Base-by-base conservation (phyloP, 2,888 invertebrate species). In the Argyresthia albistria region DNA sequence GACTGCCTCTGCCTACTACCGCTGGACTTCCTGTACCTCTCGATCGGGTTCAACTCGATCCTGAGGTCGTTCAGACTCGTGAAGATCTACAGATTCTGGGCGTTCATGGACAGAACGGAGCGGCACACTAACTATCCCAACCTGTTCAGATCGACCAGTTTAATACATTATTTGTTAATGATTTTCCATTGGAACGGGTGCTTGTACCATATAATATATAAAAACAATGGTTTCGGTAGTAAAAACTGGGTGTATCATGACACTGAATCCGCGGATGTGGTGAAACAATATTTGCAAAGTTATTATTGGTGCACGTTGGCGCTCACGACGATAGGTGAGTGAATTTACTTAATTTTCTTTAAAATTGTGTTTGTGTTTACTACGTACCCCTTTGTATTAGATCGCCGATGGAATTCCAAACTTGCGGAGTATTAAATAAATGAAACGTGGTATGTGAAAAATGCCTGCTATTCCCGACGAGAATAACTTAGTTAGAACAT, bases 101-200 rank as follows among this genome's bases (percentile, higher is more conserved):
- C 97, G 69, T 98, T 98, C 86, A 95, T 98, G 93, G 98, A 99
- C 88, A 92, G 98, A 65, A 98, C 98, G 54, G 99, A 99, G 84
- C 91, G 98, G 59, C 98, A 99, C 79, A 98, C 98, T 66, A 99
- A 98, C 90, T 99, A 98, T 89, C 98, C 98, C 61, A 99, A 99
- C 89, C 91, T 98, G 71, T 97, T 97, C 90, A 93, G 94, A 74
- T 95, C 96, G 68, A 93, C 94, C 69, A 95, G 95, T 83, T 91
- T 96, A 80, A 95, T 96, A 86, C 97, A 98, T 90, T 97, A 97
- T 90, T 92, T 98, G 75, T 90, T 98, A 88, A 97, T 97, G 88
- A 96, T 98, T 87, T 98, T 98, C 89, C 99, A 99, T 91, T 99
- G 98, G 98, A 99, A 99, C 88, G 98, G 98, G 75, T 99, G 98